Base-by-base conservation (phyloP, 2,113 vertebrate genomes). In the Phycodurus eques region DNA sequence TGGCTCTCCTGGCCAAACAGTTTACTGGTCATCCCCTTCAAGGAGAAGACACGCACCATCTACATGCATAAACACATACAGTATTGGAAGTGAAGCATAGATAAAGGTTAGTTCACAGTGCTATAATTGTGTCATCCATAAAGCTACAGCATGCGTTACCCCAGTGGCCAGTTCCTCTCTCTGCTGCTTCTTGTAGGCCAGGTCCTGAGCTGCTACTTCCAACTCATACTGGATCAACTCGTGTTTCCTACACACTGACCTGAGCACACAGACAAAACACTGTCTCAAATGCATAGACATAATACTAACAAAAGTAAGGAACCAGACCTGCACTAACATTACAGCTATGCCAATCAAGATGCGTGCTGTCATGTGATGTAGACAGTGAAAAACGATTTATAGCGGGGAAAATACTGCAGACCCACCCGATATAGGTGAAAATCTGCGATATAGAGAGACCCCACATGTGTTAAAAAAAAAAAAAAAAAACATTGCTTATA, bases 21-120 rank as follows among this genome's bases (percentile, higher is more conserved):
- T 80, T 98, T 98, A 81, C 92, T 96, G 74, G 96, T 98, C 95
- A 98, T 95, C 59, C 96, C 96, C 80, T 98, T 98, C 64, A 98
- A 85, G 22, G 96, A 98, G 83, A 98, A 98, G 0, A 95, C 94
- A 68, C 94, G 94, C 70, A 98, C 91, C 0, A 94, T 96, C 96
- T 98, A 78, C 74, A 88, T 39, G 14, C 76, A 60, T 43, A 80
- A 10, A 68, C 14, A 74, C 19, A 69, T n/a, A 75, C 33, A 64
- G 10, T 15, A 31, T 31, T 27, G 10, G 1, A 56, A 49, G 70
- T n/a, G 14, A 27, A 70, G 59, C 27, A 10, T 4, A 47, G 39
- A 27, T 46, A 22, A 31, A 46, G 67, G 2, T 67, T 57, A 1
- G 39, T 15, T 47, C 6, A 3, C 63, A 22, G 20, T 65, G 43